These are phyloP conservation scores for Lordiphosa fenestrarum DNA, from an alignment of 2,888 invertebrate genomes.

Conservation along the genomic window DNA sequence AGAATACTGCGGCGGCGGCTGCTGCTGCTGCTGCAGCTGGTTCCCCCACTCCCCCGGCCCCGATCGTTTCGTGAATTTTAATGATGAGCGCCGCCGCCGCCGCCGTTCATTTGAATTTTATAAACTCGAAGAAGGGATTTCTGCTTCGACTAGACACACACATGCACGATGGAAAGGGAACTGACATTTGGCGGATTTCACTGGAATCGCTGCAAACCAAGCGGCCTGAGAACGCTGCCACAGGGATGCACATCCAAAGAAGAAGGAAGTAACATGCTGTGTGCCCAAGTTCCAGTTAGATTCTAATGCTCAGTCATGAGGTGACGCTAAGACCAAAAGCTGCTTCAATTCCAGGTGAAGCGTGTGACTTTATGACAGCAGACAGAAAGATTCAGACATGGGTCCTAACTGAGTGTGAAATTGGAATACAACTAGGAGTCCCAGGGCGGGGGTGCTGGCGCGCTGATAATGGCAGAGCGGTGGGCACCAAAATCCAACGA, in stretches of 20 bases:
- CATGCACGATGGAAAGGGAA: slow-evolving; percentile 32
- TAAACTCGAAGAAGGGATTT: slow-evolving; percentile 23
- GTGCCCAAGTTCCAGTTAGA: slow-evolving; percentile 19
- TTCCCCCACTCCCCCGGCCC: slow-evolving; percentile 7
- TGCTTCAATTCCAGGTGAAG: slow-evolving; percentile 17
- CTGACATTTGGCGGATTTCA: slow-evolving; percentile 61
- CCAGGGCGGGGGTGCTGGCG: no score
- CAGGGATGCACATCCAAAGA: slow-evolving; percentile 62
- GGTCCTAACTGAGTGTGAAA: no score
- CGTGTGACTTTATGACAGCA: slow-evolving; percentile 41
- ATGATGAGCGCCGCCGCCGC: slow-evolving; percentile 66
- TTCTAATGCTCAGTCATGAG: slow-evolving; percentile 7
- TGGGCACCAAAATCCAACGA: no score
- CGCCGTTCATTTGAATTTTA: slow-evolving; percentile 74
- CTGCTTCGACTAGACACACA: slow-evolving; percentile 44
- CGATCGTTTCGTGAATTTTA: slow-evolving; percentile 61
- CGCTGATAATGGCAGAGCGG: no score
- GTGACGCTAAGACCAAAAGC: slow-evolving; percentile 7
- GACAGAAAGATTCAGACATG: neutral
- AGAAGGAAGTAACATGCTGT: slow-evolving; percentile 71
- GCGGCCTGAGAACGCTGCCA: slow-evolving; percentile 33
- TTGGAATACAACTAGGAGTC: no score
- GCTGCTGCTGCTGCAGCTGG: slow-evolving; percentile 7
- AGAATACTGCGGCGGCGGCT: slow-evolving; percentile 28
- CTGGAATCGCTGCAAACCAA: slow-evolving; percentile 45